These are phyloP conservation scores for Anthonomus grandis DNA, from an alignment of 1,140 invertebrate genomes.

Conservation along the genomic window DNA sequence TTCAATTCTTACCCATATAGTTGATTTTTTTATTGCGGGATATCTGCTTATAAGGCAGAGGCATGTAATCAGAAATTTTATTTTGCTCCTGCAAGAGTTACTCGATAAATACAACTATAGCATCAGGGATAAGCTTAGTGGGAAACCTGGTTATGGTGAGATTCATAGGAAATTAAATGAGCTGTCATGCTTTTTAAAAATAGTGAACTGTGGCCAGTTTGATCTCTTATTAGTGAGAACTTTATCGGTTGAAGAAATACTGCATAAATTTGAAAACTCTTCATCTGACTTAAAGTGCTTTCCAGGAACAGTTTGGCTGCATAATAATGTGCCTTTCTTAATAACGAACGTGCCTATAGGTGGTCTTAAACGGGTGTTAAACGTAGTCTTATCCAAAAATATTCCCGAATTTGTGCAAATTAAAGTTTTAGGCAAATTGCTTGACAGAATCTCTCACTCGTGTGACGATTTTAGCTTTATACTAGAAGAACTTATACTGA, in stretches of 20 bases:
- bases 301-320: conserved; percentile 20
- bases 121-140: too few relatives aligned
- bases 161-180: too few relatives aligned
- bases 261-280: background rate
- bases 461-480: too few relatives aligned
- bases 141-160: too few relatives aligned
- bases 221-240: conserved; percentile 17
- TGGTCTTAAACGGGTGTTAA: conserved; percentile 4
- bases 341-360: background rate
- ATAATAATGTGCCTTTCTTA: conserved; percentile 29
- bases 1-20: conserved; percentile 11
- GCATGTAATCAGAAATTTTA: conserved; percentile 20
- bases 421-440: conserved; percentile 25
- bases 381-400: conserved; percentile 8
- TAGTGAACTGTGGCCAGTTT: background rate
- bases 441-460: conserved; percentile 12
- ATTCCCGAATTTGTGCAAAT: conserved; percentile 22
- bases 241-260: background rate
- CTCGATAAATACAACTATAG: conserved; percentile 24
- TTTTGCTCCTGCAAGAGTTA: conserved; percentile 23
- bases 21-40: conserved; percentile 20
- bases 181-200: too few relatives aligned
- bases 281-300: conserved; percentile 1
- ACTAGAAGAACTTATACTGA: too few relatives aligned
- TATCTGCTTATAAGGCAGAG: conserved; percentile 16